phyloP scores from a whole-genome alignment of 2,113 vertebrate genomes.

The human region DNA sequence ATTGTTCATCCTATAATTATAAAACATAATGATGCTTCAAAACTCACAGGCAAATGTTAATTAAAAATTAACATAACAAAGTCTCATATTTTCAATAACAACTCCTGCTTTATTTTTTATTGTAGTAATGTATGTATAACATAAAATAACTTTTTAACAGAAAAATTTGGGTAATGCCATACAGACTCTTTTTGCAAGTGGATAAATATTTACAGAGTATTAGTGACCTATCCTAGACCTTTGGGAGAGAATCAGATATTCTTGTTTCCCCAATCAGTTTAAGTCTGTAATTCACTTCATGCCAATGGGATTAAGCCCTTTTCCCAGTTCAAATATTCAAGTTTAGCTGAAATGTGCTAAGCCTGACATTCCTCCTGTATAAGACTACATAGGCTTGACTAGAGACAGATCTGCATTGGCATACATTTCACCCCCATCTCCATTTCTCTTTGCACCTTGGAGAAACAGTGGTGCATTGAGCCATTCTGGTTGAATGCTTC shows the following conservation, averaged over 20 bases:
- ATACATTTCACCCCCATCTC: background rate
- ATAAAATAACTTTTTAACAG: slow-evolving; percentile 4
- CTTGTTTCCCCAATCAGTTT: background rate
- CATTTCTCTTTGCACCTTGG: background rate
- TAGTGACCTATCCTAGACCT: background rate
- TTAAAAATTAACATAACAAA: background rate
- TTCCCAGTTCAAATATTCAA: slow-evolving; percentile 14
- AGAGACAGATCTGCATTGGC: background rate
- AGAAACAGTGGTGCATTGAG: background rate
- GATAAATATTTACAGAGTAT: background rate
- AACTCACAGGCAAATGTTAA: background rate
- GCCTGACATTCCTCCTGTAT: background rate
- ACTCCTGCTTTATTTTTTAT: background rate
- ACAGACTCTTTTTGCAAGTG: background rate
- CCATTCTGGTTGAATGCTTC: background rate
- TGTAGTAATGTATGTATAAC: background rate
- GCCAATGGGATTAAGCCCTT: background rate
- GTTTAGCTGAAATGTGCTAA: background rate
- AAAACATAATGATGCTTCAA: background rate
- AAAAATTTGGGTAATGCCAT: background rate
- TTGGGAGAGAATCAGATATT: background rate
- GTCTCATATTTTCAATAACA: background rate
- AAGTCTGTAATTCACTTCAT: background rate
- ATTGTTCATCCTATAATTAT: background rate
- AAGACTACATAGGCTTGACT: slow-evolving; percentile 9